Evolutionary conservation across 2,888 invertebrate species (phyloP).

Genomic region (Parnassius glacialis): DNA sequence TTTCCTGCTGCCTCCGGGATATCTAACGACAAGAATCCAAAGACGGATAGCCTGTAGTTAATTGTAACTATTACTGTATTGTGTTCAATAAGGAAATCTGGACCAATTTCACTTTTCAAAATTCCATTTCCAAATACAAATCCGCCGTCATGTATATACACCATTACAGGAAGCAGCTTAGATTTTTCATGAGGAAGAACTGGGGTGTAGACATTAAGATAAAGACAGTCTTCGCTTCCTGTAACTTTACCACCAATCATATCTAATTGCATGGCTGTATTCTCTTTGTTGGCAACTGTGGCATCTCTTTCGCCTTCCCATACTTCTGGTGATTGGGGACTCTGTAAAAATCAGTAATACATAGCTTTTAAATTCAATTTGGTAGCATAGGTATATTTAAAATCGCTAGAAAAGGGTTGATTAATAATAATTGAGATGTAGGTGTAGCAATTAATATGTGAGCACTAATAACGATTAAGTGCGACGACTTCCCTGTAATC

Average conservation of each 20-base stretch:
- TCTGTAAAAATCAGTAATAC: conserved; percentile 39
- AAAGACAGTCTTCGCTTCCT: conserved; percentile 64
- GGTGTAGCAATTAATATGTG: no score
- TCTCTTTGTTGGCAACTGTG: conserved; percentile 49
- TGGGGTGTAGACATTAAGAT: conserved; percentile 59
- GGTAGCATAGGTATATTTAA: no score
- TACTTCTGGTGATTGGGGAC: conserved; percentile 55
- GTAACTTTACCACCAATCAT: conserved; percentile 29
- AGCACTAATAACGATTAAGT: no score
- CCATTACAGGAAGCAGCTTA: conserved; percentile 49
- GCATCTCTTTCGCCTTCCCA: conserved; percentile 74
- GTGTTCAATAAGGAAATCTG: conserved; percentile 57
- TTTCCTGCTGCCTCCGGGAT: conserved; percentile 56
- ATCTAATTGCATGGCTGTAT: conserved; percentile 43
- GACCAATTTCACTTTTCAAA: conserved; percentile 46
- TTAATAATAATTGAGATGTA: no score
- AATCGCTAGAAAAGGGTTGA: no score
- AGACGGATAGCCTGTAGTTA: conserved; percentile 61
- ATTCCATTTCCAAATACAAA: conserved; percentile 55
- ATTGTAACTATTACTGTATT: conserved; percentile 59
- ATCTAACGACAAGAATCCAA: conserved; percentile 60
- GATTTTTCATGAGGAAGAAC: conserved; percentile 35
- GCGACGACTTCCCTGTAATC: no score
- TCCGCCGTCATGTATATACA: conserved; percentile 64
- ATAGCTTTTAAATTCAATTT: no score